Evolutionary conservation across 2,888 invertebrate species (phyloP).

Genomic region (Erebia palarica): DNA sequence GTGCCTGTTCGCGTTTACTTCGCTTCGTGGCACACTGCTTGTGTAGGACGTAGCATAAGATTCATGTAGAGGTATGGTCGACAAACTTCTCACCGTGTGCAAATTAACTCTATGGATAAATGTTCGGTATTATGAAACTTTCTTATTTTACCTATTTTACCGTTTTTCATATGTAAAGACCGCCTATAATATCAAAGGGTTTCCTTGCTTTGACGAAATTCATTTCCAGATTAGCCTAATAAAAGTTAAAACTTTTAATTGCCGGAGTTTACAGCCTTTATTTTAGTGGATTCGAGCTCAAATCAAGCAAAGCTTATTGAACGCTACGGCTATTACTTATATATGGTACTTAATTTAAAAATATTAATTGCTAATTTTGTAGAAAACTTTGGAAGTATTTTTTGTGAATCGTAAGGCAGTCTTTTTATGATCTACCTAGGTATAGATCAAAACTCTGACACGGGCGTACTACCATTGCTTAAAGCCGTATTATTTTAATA

Average conservation of each 20-base stretch:
- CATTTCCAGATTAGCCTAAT: constrained; percentile 28
- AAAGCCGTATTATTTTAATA: too few species aligned
- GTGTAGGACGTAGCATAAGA: constrained; percentile 6
- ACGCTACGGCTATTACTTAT: not conserved
- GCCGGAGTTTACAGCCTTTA: constrained; percentile 28
- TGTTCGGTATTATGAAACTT: constrained; percentile 16
- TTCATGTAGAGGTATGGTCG: constrained; percentile 8
- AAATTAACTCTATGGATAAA: constrained; percentile 7
- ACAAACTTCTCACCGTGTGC: constrained; percentile 13
- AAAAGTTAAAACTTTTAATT: constrained; percentile 35
- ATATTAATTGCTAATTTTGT: too few species aligned
- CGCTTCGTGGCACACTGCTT: not conserved
- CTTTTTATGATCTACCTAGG: too few species aligned
- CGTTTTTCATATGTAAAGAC: constrained; percentile 16
- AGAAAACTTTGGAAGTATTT: too few species aligned
- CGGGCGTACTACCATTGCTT: too few species aligned
- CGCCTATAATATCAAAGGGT: constrained; percentile 26
- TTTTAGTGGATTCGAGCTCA: not conserved
- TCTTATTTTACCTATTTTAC: constrained; percentile 13
- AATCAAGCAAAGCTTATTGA: constrained; percentile 10
- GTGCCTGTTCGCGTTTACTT: not conserved
- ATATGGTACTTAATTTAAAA: too few species aligned
- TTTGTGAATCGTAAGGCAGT: not conserved
- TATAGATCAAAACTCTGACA: too few species aligned
- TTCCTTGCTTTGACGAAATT: constrained; percentile 20